Base-by-base conservation (phyloP, 2,113 vertebrate species). In the Bolborhynchus lineola region DNA sequence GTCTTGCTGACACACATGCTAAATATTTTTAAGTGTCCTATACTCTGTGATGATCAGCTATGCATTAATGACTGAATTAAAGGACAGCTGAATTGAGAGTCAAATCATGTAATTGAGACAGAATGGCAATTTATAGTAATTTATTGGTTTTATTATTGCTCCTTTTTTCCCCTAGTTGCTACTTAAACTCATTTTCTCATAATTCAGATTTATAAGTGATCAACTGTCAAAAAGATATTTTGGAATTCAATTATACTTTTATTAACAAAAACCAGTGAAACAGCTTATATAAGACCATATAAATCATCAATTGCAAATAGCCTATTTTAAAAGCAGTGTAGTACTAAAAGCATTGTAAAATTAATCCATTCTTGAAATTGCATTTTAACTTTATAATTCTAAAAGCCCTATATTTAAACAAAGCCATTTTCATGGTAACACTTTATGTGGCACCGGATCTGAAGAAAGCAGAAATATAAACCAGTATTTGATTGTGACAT, bases 171-270 rank as follows among this genome's bases (percentile, higher is more conserved):
- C 37, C 28, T 49, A 53, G 53, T 31, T 88, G 35, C 59, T 92
- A 65, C n/a, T 95, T 92, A 87, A 90, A 65, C 37, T 80, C 6
- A 65, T 88, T 92, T 96, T 86, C 46, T 77, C 31, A 46, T 82
- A 31, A 88, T 76, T 93, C 85, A 74, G 41, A 63, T 86, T 74
- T 86, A 31, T 80, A 86, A 63, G 28, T 49, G 53, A 88, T 83
- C 29, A 70, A 37, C n/a, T 92, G 76, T 88, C 79, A 93, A 88
- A 88, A 7, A 83, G 41, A 80, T 83, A 67, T 86, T 94, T 81
- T 83, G 68, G 49, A 86, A 90, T 86, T 90, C 33, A 76, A 14
- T 88, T 90, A 70, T 5, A 25, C 13, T 88, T 91, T 72, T 67
- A 41, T n/a, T 68, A 79, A 65, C 23, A 83, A 93, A 76, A 90